Conservation (phyloP, 2,797 vertebrate genomes). For the Epinephelus malabaricus region DNA sequence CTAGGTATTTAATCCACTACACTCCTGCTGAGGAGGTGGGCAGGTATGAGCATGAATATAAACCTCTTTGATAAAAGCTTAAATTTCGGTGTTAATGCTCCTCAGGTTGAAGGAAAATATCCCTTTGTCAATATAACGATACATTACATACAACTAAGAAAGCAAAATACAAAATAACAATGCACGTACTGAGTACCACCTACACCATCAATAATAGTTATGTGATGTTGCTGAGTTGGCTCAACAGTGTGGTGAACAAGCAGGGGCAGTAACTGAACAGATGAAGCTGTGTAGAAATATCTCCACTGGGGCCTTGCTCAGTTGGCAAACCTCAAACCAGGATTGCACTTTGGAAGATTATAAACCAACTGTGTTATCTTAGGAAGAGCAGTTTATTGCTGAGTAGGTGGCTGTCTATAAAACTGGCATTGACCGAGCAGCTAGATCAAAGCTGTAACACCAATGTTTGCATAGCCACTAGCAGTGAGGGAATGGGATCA, state of each 20-base stretch:
- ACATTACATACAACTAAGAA: not conserved
- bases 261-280: not conserved
- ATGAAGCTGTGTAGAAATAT: not conserved
- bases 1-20: not conserved
- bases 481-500: not conserved
- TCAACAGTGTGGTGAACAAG: not conserved
- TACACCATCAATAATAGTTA: not conserved
- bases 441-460: not conserved
- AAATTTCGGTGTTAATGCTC: not conserved
- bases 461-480: not conserved
- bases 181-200: not conserved
- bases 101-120: not conserved
- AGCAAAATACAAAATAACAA: not conserved
- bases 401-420: constrained; percentile 1
- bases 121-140: not conserved
- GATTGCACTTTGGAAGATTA: not conserved
- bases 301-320: not conserved
- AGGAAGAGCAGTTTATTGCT: not conserved
- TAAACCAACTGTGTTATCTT: constrained; percentile 18
- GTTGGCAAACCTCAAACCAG: not conserved
- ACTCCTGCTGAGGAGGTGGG: not conserved
- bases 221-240: not conserved
- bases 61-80: not conserved
- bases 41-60: not conserved
- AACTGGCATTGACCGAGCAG: not conserved